A percentile compares a stretch with the other conserved stretches of the same genome.
Conservation (phyloP, 2,113 vertebrate genomes). For the Trachemys scripta region DNA sequence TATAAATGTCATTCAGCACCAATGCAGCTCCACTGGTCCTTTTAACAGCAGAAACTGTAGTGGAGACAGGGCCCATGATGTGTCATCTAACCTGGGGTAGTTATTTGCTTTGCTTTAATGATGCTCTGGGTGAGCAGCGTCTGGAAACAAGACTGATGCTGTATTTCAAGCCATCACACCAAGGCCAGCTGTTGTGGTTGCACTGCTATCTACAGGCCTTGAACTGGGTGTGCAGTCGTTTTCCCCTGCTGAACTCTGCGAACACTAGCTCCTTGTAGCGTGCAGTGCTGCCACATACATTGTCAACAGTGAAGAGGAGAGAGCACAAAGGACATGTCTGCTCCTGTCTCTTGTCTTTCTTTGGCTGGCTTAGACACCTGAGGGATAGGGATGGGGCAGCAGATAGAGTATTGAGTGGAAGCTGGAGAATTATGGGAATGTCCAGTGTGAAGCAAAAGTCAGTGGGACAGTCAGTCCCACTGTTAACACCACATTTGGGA, state of each 20-base stretch:
- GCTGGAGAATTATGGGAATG: neutral
- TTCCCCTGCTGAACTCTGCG: neutral
- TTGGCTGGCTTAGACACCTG: neutral
- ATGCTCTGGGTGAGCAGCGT: neutral
- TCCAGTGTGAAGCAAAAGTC: neutral
- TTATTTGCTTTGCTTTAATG: neutral
- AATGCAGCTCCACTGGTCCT: neutral
- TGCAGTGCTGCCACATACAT: neutral
- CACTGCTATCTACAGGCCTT: neutral
- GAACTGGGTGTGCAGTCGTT: neutral
- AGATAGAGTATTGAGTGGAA: neutral
- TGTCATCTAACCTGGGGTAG: neutral
- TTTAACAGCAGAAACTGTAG: neutral
- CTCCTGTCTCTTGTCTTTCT: neutral
- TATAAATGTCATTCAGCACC: neutral
- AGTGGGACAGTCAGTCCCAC: neutral
- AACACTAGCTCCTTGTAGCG: neutral
- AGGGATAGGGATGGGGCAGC: neutral
- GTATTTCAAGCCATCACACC: neutral
- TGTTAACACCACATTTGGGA: neutral
- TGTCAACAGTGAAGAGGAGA: neutral
- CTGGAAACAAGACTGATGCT: neutral
- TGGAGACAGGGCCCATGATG: neutral
- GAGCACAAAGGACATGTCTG: neutral
- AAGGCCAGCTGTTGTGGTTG: constrained; percentile 1